Conservation (phyloP, 2,797 vertebrate genomes). For the Bradypodion pumilum region DNA sequence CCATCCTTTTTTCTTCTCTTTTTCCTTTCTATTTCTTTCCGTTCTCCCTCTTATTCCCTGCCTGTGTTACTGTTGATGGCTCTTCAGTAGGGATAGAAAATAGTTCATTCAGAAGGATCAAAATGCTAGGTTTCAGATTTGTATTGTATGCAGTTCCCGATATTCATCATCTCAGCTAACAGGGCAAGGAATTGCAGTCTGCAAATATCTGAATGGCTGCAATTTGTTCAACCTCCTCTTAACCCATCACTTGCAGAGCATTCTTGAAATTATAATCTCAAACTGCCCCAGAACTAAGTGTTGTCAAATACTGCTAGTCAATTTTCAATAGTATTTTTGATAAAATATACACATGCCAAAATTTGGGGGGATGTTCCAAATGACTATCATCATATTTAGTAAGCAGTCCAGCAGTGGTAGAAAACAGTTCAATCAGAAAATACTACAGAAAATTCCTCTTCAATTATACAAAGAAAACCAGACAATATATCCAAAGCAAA, state of each 20-base stretch:
- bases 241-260: background rate
- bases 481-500: background rate
- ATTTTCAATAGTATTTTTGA: background rate
- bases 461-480: background rate
- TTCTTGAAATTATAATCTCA: background rate
- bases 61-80: too few relatives aligned
- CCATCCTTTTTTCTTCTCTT: background rate
- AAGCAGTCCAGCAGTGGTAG: background rate
- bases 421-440: background rate
- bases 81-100: too few relatives aligned
- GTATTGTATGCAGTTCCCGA: too few relatives aligned
- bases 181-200: too few relatives aligned
- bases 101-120: too few relatives aligned
- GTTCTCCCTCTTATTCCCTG: too few relatives aligned
- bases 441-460: background rate
- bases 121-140: too few relatives aligned
- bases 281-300: background rate
- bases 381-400: background rate
- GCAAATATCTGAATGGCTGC: too few relatives aligned
- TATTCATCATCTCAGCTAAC: too few relatives aligned
- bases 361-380: background rate
- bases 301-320: background rate
- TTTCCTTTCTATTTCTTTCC: background rate
- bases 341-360: background rate
- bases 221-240: too few relatives aligned